phyloP scores from a whole-genome alignment of 2,113 vertebrate species.

The Australoheros scitulus region DNA sequence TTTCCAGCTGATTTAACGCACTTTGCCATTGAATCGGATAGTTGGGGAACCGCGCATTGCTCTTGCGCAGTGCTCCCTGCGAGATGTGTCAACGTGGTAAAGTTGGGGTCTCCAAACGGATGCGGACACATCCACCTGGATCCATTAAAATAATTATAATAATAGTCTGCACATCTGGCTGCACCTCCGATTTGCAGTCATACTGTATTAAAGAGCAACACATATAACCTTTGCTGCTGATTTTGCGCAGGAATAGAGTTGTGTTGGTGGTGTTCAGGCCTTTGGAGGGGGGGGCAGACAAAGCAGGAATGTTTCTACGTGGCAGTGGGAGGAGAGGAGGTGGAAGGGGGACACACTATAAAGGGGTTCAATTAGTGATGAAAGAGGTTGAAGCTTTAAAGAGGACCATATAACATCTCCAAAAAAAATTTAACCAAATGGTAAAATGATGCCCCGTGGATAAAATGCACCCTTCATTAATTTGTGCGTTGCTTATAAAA shows the following conservation, averaged over 20 bases:
- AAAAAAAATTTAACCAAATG: not conserved
- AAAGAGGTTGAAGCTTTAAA: not conserved
- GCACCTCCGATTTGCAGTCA: not conserved
- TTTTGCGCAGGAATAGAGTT: not conserved
- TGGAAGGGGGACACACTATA: conserved; percentile 22
- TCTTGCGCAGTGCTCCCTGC: conserved; percentile 69
- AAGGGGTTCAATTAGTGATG: conserved; percentile 49
- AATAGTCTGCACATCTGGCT: not conserved
- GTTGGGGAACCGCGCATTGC: conserved; percentile 71
- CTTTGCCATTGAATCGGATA: conserved; percentile 30
- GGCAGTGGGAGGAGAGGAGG: conserved; percentile 61
- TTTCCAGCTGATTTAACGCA: conserved; percentile 3
- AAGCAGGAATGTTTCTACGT: conserved; percentile 74
- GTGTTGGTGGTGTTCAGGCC: not conserved
- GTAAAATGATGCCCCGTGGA: not conserved
- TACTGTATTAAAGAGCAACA: not conserved
- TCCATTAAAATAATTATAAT: not conserved
- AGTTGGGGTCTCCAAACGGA: conserved; percentile 42
- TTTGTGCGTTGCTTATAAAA: too few relatives aligned
- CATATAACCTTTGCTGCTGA: not conserved
- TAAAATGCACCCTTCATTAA: not conserved
- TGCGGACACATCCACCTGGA: conserved; percentile 1
- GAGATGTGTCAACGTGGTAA: conserved; percentile 81
- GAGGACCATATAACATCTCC: not conserved
- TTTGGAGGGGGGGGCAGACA: not conserved